These are phyloP conservation scores for Cromileptes altivelis DNA, from an alignment of 2,113 vertebrate genomes.

Conservation along the genomic window DNA sequence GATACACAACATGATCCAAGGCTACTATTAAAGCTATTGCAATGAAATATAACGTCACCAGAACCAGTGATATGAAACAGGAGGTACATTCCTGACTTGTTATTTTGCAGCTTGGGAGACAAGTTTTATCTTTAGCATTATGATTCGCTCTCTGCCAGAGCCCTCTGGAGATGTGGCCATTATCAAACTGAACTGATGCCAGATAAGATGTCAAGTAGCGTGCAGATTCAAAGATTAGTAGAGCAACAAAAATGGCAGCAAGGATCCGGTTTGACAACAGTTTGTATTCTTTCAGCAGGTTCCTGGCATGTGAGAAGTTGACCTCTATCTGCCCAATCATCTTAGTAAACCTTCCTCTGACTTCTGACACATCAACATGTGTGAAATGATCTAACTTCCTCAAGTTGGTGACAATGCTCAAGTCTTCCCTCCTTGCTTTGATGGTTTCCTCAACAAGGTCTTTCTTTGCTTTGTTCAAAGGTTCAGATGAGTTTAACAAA, in stretches of 20 bases:
- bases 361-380: slow-evolving; percentile 80
- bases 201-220: slow-evolving; percentile 91
- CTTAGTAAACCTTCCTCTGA: slow-evolving; percentile 78
- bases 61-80: slow-evolving; percentile 81
- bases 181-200: slow-evolving; percentile 89
- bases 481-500: slow-evolving; percentile 88
- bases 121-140: slow-evolving; percentile 72
- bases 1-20: slow-evolving; percentile 86
- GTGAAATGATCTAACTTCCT: slow-evolving; percentile 79
- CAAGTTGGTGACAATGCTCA: slow-evolving; percentile 65
- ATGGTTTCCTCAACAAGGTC: slow-evolving; percentile 79
- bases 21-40: slow-evolving; percentile 79
- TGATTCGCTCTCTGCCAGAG: slow-evolving; percentile 65
- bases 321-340: slow-evolving; percentile 83
- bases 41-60: slow-evolving; percentile 84
- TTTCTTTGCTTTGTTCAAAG: slow-evolving; percentile 79
- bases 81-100: slow-evolving; percentile 83
- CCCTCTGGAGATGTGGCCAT: slow-evolving; percentile 82
- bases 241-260: slow-evolving; percentile 84
- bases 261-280: slow-evolving; percentile 83
- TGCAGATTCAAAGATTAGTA: slow-evolving; percentile 84
- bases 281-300: slow-evolving; percentile 70
- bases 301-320: slow-evolving; percentile 84
- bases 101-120: slow-evolving; percentile 76
- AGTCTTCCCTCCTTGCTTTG: neutral